A percentile compares a stretch with the other conserved stretches of the same genome.
These are phyloP conservation scores for Drosophila lowei DNA, from an alignment of 1,140 invertebrate species.

Conservation along the genomic window DNA sequence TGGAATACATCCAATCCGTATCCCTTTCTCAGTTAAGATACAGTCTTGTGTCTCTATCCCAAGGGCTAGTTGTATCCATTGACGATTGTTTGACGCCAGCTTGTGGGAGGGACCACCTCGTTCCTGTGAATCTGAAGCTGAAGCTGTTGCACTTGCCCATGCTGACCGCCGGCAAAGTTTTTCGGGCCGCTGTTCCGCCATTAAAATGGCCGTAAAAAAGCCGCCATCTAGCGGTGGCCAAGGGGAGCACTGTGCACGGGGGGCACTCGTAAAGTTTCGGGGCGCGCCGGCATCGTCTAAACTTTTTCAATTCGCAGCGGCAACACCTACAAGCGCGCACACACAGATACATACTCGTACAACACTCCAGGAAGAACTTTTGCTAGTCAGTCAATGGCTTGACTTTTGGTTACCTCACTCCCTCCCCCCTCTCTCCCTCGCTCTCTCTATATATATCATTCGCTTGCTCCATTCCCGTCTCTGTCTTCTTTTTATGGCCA, in stretches of 20 bases:
- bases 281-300: conserved; percentile 49
- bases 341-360: conserved; percentile 14
- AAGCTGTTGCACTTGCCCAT: conserved; percentile 38
- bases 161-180: conserved; percentile 69
- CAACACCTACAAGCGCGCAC: conserved; percentile 61
- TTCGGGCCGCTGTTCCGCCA: conserved; percentile 50
- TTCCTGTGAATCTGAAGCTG: neutral
- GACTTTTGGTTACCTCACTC: conserved; percentile 18
- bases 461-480: neutral
- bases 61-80: no score
- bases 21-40: no score
- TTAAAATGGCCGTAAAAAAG: conserved; percentile 75
- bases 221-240: conserved; percentile 15
- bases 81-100: no score
- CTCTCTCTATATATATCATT: neutral
- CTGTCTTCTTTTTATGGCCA: conserved; percentile 59
- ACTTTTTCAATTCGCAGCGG: conserved; percentile 76
- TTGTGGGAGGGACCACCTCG: neutral
- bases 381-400: conserved; percentile 62
- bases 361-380: conserved; percentile 46
- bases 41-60: no score
- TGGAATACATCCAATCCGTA: no score
- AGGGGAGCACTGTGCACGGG: conserved; percentile 18
- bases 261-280: conserved; percentile 68
- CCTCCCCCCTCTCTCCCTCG: neutral